A percentile compares a stretch with the other conserved stretches of the same genome.
These are phyloP conservation scores for Micoletzkya japonica DNA, from an alignment of 2,888 invertebrate species.

Conservation along the genomic window DNA sequence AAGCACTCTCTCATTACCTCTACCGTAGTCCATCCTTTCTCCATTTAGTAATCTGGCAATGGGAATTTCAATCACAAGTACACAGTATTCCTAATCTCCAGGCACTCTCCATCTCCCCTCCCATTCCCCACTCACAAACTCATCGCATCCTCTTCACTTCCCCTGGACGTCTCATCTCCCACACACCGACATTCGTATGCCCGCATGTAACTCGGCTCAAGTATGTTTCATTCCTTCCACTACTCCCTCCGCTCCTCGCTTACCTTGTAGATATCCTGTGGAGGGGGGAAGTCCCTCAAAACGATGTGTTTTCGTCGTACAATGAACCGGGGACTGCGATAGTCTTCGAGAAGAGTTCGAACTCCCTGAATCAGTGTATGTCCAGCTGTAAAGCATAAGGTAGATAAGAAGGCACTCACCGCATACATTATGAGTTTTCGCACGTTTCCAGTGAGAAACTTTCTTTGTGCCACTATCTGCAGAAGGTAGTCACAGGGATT, in stretches of 20 bases:
- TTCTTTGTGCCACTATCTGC: slow-evolving; percentile 54
- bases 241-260: not conserved
- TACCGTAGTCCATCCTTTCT: no score
- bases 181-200: slow-evolving; percentile 20
- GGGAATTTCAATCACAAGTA: no score
- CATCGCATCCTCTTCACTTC: slow-evolving; percentile 21
- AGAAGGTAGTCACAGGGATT: slow-evolving; percentile 47
- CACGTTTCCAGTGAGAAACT: slow-evolving; percentile 45
- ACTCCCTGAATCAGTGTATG: slow-evolving; percentile 43
- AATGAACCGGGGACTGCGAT: slow-evolving; percentile 51
- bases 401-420: slow-evolving; percentile 33
- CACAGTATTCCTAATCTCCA: no score
- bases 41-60: no score
- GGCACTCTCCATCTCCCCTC: not conserved
- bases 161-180: slow-evolving; percentile 20
- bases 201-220: slow-evolving; percentile 22
- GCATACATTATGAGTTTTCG: slow-evolving; percentile 42
- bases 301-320: slow-evolving; percentile 46
- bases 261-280: slow-evolving; percentile 44
- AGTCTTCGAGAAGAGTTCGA: slow-evolving; percentile 55
- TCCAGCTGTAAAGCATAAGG: not conserved
- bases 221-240: not conserved
- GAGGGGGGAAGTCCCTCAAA: slow-evolving; percentile 39
- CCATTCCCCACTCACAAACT: slow-evolving; percentile 13
- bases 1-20: no score